A percentile compares a stretch with the other conserved stretches of the same genome.
These are phyloP conservation scores for Cheilosia urbana DNA, from an alignment of 2,888 invertebrate species.

Conservation along the genomic window DNA sequence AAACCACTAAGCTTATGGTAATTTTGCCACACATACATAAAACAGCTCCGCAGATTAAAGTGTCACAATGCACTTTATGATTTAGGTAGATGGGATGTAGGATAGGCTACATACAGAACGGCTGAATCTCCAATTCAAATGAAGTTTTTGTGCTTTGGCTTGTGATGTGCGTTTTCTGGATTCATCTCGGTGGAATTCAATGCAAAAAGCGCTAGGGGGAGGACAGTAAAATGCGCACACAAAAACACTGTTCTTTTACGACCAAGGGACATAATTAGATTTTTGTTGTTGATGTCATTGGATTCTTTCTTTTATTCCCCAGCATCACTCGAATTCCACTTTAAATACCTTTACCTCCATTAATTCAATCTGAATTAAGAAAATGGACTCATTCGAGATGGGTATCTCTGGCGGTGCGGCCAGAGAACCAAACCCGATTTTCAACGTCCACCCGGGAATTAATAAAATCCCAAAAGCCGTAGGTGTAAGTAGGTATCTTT, in stretches of 20 bases:
- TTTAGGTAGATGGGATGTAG: constrained; percentile 37
- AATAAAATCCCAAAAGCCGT: constrained; percentile 50
- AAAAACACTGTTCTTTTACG: constrained; percentile 47
- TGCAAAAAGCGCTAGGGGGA: constrained; percentile 55
- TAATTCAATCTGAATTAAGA: constrained; percentile 54
- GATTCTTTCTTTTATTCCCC: constrained; percentile 20
- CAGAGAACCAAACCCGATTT: constrained; percentile 59
- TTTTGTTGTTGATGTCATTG: constrained; percentile 26
- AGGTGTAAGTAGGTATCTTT: constrained; percentile 11
- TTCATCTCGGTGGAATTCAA: constrained; percentile 54
- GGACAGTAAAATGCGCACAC: constrained; percentile 57
- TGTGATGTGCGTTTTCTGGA: constrained; percentile 28
- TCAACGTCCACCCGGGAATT: constrained; percentile 49
- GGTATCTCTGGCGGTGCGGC: neutral
- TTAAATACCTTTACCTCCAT: constrained; percentile 17
- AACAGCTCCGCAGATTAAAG: constrained; percentile 51
- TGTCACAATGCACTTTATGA: constrained; percentile 59
- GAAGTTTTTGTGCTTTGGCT: constrained; percentile 28
- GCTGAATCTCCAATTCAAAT: constrained; percentile 71
- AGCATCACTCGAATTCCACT: constrained; percentile 17
- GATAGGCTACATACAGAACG: constrained; percentile 27
- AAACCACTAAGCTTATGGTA: constrained; percentile 28
- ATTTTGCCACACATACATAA: constrained; percentile 55
- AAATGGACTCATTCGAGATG: constrained; percentile 55
- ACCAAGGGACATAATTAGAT: constrained; percentile 64